Evolutionary conservation across 1,140 invertebrate species (phyloP).

Genomic region (Rhagoletis zephyria): DNA sequence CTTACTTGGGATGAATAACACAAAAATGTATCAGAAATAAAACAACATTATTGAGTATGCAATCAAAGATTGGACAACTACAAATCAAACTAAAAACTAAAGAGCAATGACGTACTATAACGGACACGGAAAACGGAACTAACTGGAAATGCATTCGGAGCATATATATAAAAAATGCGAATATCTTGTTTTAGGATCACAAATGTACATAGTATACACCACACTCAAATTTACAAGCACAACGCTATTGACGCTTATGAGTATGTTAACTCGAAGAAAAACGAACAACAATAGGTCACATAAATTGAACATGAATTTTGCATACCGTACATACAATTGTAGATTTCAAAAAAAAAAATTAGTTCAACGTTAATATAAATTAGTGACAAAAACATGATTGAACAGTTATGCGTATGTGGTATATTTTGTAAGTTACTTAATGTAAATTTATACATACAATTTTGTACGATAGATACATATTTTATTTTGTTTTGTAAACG

Average conservation of each 20-base stretch:
- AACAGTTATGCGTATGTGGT: neutral
- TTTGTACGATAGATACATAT: constrained; percentile 6
- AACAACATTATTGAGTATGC: neutral
- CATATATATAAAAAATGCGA: neutral
- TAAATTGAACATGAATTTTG: too few species aligned
- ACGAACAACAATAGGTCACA: neutral
- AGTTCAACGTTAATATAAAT: neutral
- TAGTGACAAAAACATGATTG: neutral
- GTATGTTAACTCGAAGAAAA: neutral
- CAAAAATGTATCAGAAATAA: constrained; percentile 2
- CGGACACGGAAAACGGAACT: neutral
- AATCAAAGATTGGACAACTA: neutral
- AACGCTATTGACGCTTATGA: neutral
- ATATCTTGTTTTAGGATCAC: neutral
- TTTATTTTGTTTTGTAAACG: neutral
- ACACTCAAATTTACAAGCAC: neutral
- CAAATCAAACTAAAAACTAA: neutral
- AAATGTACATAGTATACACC: neutral
- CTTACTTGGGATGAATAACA: constrained; percentile 5
- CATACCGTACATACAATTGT: neutral
- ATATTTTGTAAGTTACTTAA: constrained; percentile 29
- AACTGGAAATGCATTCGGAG: neutral
- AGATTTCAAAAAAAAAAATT: neutral
- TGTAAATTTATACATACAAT: constrained; percentile 20
- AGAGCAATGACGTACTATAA: neutral